Evolutionary conservation across 1,140 invertebrate species (phyloP).

Genomic region (Drosophila bocki): DNA sequence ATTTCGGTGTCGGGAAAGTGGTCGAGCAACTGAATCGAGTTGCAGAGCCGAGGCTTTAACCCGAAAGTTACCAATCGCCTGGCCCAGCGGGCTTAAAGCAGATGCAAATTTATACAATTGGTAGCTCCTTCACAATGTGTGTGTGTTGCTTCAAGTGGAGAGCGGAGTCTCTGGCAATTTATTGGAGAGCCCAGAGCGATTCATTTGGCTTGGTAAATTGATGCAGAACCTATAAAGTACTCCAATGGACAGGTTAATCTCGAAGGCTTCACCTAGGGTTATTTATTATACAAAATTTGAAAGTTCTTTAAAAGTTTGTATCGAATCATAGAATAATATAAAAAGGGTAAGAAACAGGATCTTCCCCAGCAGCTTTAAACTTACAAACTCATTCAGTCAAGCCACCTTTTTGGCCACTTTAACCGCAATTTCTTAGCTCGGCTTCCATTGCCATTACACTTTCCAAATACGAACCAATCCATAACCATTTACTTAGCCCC

Average conservation of each 20-base stretch:
- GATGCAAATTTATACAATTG: constrained; percentile 64
- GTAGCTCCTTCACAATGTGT: constrained; percentile 30
- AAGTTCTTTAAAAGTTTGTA: background rate
- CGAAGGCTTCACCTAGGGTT: constrained; percentile 10
- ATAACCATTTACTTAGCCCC: constrained; percentile 37
- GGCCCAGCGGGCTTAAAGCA: constrained; percentile 48
- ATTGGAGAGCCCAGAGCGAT: constrained; percentile 21
- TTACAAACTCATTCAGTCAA: background rate
- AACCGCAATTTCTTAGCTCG: background rate
- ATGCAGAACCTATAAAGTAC: constrained; percentile 16
- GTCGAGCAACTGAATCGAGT: constrained; percentile 38
- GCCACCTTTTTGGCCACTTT: background rate
- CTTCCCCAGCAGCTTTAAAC: background rate
- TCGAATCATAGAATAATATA: too few species aligned
- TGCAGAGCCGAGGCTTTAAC: constrained; percentile 30
- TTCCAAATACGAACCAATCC: constrained; percentile 8
- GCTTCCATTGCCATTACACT: background rate
- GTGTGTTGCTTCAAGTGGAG: constrained; percentile 28
- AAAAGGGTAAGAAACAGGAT: too few species aligned
- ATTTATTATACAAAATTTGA: constrained; percentile 2
- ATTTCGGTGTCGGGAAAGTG: constrained; percentile 59
- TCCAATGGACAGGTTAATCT: constrained; percentile 35
- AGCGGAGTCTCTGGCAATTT: constrained; percentile 16
- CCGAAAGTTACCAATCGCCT: constrained; percentile 38
- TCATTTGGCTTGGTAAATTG: constrained; percentile 9